A percentile compares a stretch with the other conserved stretches of the same genome.
Conservation (phyloP, 2,797 vertebrate genomes). For the Neostethus bicornis region DNA sequence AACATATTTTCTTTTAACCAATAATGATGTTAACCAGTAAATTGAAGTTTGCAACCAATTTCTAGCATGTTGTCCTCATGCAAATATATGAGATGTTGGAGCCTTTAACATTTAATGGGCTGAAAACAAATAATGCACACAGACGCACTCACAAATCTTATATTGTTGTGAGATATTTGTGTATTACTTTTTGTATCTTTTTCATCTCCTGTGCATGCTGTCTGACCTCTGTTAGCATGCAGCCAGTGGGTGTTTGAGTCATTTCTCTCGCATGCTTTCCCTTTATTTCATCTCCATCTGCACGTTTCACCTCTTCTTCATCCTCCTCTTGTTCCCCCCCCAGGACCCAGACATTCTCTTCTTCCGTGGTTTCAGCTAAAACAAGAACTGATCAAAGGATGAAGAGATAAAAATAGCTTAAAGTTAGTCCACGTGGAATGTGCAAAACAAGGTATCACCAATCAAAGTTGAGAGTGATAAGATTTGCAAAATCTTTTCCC, state of each 20-base stretch:
- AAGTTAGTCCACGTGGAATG: slow-evolving; percentile 7
- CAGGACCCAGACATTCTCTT: slow-evolving; percentile 82
- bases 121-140: not conserved
- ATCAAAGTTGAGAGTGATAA: no score
- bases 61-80: slow-evolving; percentile 45
- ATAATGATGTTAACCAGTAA: slow-evolving; percentile 44
- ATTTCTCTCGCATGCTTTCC: slow-evolving; percentile 50
- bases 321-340: slow-evolving; percentile 68
- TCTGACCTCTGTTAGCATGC: slow-evolving; percentile 52
- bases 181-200: not conserved
- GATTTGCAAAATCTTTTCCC: no score
- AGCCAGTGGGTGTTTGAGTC: slow-evolving; percentile 27
- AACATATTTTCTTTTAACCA: slow-evolving; percentile 43
- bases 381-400: slow-evolving; percentile 56
- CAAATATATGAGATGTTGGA: slow-evolving; percentile 27
- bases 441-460: no score
- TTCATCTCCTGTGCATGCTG: slow-evolving; percentile 49
- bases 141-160: not conserved
- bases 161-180: slow-evolving; percentile 10
- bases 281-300: slow-evolving; percentile 36
- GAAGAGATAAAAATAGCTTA: slow-evolving; percentile 18
- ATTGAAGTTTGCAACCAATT: slow-evolving; percentile 28
- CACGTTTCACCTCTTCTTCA: slow-evolving; percentile 52
- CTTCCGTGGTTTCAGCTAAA: slow-evolving; percentile 85
- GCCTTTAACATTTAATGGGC: slow-evolving; percentile 9